Evolutionary conservation across 2,797 vertebrate genomes (phyloP).

Genomic region (Leucoraja ocellata): DNA sequence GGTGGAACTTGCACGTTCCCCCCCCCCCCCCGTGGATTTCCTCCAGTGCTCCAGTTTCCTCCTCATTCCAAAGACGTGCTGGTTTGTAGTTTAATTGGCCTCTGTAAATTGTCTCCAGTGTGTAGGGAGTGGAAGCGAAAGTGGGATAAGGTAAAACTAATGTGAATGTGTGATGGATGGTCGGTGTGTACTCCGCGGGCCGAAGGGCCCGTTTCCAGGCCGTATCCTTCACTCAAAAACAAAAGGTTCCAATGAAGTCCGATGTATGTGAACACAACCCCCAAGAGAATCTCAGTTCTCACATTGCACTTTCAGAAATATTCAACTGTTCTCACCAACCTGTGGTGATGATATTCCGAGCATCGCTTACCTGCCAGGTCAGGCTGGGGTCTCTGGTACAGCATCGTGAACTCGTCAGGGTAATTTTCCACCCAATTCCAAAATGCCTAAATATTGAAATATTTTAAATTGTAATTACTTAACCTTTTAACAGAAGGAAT

Average conservation of each 20-base stretch:
- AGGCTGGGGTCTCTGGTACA: slow-evolving; percentile 90
- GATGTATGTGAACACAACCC: background rate
- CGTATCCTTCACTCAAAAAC: no score
- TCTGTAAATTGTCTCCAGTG: no score
- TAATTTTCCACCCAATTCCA: slow-evolving; percentile 99
- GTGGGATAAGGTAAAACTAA: no score
- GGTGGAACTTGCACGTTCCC: no score
- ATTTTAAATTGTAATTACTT: background rate
- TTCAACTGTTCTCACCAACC: background rate
- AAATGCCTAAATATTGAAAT: slow-evolving; percentile 70
- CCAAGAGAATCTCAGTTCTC: background rate
- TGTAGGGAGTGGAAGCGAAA: no score
- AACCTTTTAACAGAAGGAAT: background rate
- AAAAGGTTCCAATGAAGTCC: background rate
- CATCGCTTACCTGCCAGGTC: slow-evolving; percentile 83
- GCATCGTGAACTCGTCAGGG: slow-evolving; percentile 95
- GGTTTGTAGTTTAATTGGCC: no score
- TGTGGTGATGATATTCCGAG: background rate
- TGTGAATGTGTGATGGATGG: no score
- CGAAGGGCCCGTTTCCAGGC: no score
- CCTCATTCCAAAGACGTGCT: no score
- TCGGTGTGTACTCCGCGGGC: no score
- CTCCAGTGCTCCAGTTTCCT: no score
- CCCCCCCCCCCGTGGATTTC: no score
- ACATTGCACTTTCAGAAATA: background rate